These are phyloP conservation scores for Aurelia aurita DNA, from an alignment of 30 jellyfish, hydroid and myxozoan species.

Conservation along the genomic window DNA sequence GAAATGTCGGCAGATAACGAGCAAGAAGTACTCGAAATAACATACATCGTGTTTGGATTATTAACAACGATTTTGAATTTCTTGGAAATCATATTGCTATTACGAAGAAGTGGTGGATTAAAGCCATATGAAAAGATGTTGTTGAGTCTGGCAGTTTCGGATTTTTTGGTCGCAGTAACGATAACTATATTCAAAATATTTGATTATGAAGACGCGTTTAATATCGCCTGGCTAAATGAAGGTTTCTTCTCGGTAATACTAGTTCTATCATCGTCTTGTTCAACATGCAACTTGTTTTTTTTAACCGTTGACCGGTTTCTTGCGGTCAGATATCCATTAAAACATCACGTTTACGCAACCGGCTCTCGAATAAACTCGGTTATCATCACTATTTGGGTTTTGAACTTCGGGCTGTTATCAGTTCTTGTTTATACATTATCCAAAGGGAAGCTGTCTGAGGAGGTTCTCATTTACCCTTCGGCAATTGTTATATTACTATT, in stretches of 20 bases:
- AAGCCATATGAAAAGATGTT: constrained; percentile 6
- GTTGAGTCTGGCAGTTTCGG: too few species aligned
- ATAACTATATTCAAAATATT: too few species aligned
- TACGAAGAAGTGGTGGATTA: neutral
- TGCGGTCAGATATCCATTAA: constrained; percentile 27
- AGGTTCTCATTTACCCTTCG: too few species aligned
- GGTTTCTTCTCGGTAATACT: constrained; percentile 4
- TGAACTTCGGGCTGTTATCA: too few species aligned
- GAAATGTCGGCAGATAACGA: too few species aligned
- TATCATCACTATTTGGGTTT: constrained; percentile 8
- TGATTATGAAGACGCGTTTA: too few species aligned
- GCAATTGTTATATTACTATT: neutral
- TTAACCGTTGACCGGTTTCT: constrained; percentile 35
- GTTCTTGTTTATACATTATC: too few species aligned
- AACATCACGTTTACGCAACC: constrained; percentile 12
- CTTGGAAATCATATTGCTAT: constrained; percentile 2
- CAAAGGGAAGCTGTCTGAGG: too few species aligned
- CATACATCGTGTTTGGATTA: neutral
- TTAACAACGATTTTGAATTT: neutral
- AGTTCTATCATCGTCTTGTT: neutral
- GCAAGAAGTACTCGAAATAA: neutral
- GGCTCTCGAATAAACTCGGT: neutral
- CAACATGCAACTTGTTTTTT: constrained; percentile 1
- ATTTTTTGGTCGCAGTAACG: too few species aligned
- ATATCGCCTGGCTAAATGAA: neutral